Conservation (phyloP, 2,888 invertebrate genomes). For the Coleophora deauratella region DNA sequence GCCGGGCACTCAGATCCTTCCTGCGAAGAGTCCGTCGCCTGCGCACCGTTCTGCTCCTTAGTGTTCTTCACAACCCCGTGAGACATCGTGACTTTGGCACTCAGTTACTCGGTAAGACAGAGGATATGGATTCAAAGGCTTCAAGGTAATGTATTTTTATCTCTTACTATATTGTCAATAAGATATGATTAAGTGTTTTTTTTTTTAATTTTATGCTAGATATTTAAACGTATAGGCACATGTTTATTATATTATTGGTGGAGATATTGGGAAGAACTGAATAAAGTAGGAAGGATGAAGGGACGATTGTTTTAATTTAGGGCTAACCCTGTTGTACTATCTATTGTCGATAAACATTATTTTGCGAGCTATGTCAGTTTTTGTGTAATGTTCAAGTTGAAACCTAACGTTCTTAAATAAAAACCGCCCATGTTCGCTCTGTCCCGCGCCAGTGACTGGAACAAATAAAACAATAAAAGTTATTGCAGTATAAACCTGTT, state of each 20-base stretch:
- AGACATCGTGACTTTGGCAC: slow-evolving; percentile 47
- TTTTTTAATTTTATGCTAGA: no score
- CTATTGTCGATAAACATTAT: slow-evolving; percentile 48
- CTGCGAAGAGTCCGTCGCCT: slow-evolving; percentile 37
- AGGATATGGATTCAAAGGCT: slow-evolving; percentile 24
- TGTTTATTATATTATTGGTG: slow-evolving; percentile 11
- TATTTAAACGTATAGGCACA: slow-evolving; percentile 4
- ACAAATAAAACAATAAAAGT: slow-evolving; percentile 27
- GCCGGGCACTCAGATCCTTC: slow-evolving; percentile 54
- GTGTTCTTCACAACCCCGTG: slow-evolving; percentile 49
- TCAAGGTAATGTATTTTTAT: slow-evolving; percentile 10
- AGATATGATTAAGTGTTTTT: slow-evolving; percentile 15
- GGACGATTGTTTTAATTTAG: slow-evolving; percentile 23
- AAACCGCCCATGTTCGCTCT: slow-evolving; percentile 30
- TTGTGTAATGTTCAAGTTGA: slow-evolving; percentile 30
- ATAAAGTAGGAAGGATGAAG: slow-evolving; percentile 26
- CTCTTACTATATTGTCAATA: slow-evolving; percentile 17
- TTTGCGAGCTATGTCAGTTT: slow-evolving; percentile 41
- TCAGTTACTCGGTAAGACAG: slow-evolving; percentile 29
- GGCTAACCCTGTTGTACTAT: slow-evolving; percentile 27
- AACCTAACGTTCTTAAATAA: slow-evolving; percentile 22
- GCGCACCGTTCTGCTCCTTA: slow-evolving; percentile 45
- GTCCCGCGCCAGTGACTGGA: slow-evolving; percentile 28
- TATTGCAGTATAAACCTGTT: not conserved
- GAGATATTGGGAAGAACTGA: slow-evolving; percentile 17